phyloP scores from a whole-genome alignment of 2,888 invertebrate genomes.

The Nephrotoma appendiculata region DNA sequence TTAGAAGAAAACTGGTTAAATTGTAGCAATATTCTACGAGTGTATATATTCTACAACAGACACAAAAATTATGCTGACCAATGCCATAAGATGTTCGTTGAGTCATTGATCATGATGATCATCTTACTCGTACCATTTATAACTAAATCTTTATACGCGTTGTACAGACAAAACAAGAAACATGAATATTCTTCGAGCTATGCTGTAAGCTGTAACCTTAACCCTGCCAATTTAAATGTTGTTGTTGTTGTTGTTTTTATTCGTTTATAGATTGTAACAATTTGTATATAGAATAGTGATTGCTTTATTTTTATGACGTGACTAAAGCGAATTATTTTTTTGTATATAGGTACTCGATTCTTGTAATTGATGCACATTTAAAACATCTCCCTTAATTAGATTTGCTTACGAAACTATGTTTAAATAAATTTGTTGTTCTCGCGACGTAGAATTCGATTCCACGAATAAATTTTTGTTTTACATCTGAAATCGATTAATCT shows the following conservation, averaged over 20 bases:
- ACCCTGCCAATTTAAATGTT: background rate
- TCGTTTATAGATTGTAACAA: background rate
- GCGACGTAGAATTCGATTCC: no score
- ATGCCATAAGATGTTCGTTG: background rate
- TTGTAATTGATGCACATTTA: no score
- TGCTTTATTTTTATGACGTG: background rate
- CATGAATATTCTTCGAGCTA: background rate
- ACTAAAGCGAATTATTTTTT: background rate
- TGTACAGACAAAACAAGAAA: background rate
- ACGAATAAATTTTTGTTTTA: no score
- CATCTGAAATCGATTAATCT: no score
- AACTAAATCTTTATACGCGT: background rate
- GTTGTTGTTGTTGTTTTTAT: no score
- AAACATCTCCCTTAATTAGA: no score
- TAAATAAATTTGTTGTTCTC: no score
- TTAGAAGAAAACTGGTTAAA: background rate
- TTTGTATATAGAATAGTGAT: background rate
- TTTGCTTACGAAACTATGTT: no score
- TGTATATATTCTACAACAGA: background rate
- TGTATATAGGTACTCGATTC: no score
- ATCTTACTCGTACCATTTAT: background rate
- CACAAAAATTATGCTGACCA: background rate
- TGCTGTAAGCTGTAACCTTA: background rate
- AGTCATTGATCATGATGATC: background rate
- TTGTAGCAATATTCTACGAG: background rate